Conservation (phyloP, 2,797 vertebrate genomes). For the Oryzias sinensis region DNA sequence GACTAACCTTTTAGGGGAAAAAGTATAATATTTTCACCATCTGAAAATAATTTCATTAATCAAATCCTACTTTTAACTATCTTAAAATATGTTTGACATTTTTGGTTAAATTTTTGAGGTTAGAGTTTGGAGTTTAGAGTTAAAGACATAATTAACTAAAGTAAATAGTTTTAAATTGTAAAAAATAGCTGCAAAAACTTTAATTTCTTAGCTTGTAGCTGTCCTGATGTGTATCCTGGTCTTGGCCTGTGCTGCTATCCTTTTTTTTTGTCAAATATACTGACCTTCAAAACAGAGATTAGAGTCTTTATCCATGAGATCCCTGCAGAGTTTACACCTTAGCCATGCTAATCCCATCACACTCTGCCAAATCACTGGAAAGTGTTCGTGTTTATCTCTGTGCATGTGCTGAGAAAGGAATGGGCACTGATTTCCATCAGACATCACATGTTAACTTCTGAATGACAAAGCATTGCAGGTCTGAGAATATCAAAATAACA, state of each 20-base stretch:
- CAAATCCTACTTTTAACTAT: too few relatives aligned
- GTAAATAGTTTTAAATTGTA: neutral
- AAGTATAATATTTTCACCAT: too few relatives aligned
- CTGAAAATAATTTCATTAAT: too few relatives aligned
- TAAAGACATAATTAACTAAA: too few relatives aligned
- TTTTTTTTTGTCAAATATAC: conserved; percentile 19
- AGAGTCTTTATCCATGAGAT: conserved; percentile 31
- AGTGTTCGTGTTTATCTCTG: conserved; percentile 18
- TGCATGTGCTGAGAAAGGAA: conserved; percentile 30
- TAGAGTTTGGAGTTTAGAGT: too few relatives aligned
- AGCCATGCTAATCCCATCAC: conserved; percentile 51
- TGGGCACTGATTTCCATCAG: conserved; percentile 32
- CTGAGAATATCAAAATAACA: neutral
- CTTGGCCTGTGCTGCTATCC: neutral
- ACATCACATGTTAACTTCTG: conserved; percentile 27
- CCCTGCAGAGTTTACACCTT: conserved; percentile 36
- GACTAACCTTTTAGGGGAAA: too few relatives aligned
- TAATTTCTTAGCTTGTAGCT: neutral
- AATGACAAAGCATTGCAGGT: too few relatives aligned
- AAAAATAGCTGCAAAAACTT: neutral
- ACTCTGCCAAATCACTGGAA: conserved; percentile 38
- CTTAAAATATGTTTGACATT: too few relatives aligned
- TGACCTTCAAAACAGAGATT: conserved; percentile 49
- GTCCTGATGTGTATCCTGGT: neutral
- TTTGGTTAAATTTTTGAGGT: too few relatives aligned